A percentile compares a stretch with the other conserved stretches of the same genome.
Conservation (phyloP, 2,888 invertebrate species). For the Parasteatoda lunata region DNA sequence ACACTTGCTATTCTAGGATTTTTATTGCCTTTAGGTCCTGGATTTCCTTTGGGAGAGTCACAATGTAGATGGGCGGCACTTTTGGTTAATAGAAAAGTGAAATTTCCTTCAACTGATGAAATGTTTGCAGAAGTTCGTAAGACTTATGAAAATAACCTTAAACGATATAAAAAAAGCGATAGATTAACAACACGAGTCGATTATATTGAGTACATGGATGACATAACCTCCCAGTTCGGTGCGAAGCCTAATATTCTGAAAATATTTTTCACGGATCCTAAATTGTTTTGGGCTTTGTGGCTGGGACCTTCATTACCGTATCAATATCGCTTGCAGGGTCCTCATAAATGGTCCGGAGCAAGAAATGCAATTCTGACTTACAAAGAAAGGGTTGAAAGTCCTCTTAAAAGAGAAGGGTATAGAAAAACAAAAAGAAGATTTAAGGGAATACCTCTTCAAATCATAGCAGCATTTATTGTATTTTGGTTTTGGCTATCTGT, state of each 20-base stretch:
- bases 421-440: constrained; percentile 55
- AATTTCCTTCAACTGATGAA: constrained; percentile 46
- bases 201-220: constrained; percentile 75
- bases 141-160: constrained; percentile 37
- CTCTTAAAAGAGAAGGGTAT: constrained; percentile 51
- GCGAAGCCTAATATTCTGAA: constrained; percentile 74
- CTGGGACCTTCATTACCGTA: constrained; percentile 74
- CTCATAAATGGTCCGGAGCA: constrained; percentile 75
- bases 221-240: constrained; percentile 75
- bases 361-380: constrained; percentile 74
- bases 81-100: constrained; percentile 72
- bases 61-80: constrained; percentile 75
- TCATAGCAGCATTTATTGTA: constrained; percentile 52
- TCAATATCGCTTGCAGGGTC: constrained; percentile 75
- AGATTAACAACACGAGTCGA: constrained; percentile 69
- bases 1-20: constrained; percentile 76
- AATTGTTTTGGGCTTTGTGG: constrained; percentile 71
- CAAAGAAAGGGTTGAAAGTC: constrained; percentile 68
- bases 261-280: constrained; percentile 72
- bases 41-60: constrained; percentile 76
- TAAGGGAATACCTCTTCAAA: constrained; percentile 43
- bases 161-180: constrained; percentile 49
- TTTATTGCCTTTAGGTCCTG: constrained; percentile 75
- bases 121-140: constrained; percentile 54
- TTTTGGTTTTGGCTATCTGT: constrained; percentile 61